Evolutionary conservation across 2,888 invertebrate genomes (phyloP), one percentile per base, ranked within the genome.

Genomic region (Bombylius major): DNA sequence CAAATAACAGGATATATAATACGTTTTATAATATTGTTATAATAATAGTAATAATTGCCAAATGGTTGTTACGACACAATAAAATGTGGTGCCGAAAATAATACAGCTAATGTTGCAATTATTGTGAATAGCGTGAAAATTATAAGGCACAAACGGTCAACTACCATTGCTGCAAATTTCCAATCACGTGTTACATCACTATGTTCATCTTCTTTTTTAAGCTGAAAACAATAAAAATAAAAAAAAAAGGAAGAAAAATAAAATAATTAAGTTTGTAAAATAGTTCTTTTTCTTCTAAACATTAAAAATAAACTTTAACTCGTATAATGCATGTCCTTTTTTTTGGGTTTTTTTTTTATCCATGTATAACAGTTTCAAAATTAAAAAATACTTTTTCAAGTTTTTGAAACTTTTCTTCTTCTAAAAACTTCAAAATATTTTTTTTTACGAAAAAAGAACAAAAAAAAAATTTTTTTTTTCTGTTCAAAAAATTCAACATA

Each of bases 111-210:
- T 75, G 94, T 93, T 77, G 93, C 92, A 77, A 93, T 86, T 82
- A 93, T 90, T 78, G 94, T 94, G 83, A 94, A 94, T 79, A 92
- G 84, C 79, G 94, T 92, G 86, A 97, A 97, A 82, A 95, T 88
- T 82, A 95, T 93, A 85, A 97, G 90, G 88, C 97, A 97, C 84
- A 96, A 85, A 82, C 96, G 88, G 85, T 97, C 97, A 79, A 97
- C 93, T 79, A 97, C 96, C 93, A 96, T 95, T 76, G 96, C 96
- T 74, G 96, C 96, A 79, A 96, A 97, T 81, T 95, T 95, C 97
- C 97, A 97, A 84, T 96, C 95, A 78, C 91, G 89, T 76, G 93
- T 88, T 72, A 94, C 82, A 76, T 91, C 93, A 75, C 87, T 86
- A 69, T 89, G 87, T 76, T 92, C 89, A 76, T 97, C 96, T 73